Conservation (phyloP, 1,140 invertebrate genomes). For the Drosophila prosaltans region DNA sequence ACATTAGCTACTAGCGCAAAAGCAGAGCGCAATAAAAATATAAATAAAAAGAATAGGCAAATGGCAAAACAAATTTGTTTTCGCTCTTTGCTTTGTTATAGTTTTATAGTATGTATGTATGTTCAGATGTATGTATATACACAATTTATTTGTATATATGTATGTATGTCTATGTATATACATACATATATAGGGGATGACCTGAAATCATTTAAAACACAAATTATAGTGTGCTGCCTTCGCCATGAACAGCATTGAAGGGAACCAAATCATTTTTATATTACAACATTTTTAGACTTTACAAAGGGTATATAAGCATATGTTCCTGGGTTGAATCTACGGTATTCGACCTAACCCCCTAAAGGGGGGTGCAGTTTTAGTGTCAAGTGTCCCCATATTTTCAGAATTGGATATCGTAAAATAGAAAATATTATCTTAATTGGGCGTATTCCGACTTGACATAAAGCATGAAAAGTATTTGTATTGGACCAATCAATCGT, state of each 20-base stretch:
- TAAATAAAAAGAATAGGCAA: slow-evolving; percentile 44
- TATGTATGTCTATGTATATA: neutral
- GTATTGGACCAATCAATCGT: too few species aligned
- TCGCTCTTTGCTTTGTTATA: slow-evolving; percentile 59
- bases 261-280: slow-evolving; percentile 25
- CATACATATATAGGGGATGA: slow-evolving; percentile 14
- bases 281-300: slow-evolving; percentile 14
- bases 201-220: slow-evolving; percentile 32
- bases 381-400: too few species aligned
- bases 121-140: neutral
- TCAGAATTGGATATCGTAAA: too few species aligned
- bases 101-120: slow-evolving; percentile 21
- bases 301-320: neutral
- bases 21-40: slow-evolving; percentile 60
- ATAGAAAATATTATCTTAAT: too few species aligned
- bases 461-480: too few species aligned
- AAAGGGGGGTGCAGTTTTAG: too few species aligned
- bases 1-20: slow-evolving; percentile 66
- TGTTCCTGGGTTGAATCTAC: neutral
- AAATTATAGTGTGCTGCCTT: slow-evolving; percentile 32
- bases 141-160: neutral
- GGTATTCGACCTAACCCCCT: neutral
- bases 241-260: slow-evolving; percentile 25
- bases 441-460: too few species aligned
- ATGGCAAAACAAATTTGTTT: slow-evolving; percentile 70